These are phyloP conservation scores for Hirundichthys speculiger DNA, from an alignment of 2,113 vertebrate genomes.

Conservation along the genomic window DNA sequence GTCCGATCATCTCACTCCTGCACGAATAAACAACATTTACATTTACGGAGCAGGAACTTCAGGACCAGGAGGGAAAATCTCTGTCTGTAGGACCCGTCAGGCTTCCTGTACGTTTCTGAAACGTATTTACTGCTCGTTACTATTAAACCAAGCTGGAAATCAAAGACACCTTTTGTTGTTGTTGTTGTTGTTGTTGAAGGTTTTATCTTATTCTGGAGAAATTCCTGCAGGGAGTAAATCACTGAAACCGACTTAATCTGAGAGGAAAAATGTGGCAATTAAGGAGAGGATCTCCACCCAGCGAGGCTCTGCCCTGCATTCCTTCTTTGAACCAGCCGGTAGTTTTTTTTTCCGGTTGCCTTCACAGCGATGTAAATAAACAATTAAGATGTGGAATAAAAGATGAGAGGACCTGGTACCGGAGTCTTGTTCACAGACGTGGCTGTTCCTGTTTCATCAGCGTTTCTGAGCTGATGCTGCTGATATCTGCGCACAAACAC, in stretches of 20 bases:
- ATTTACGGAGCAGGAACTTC: neutral
- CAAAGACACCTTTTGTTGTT: neutral
- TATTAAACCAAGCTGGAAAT: constrained; percentile 1
- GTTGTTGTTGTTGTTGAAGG: neutral
- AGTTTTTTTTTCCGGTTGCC: constrained; percentile 12
- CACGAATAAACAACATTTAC: neutral
- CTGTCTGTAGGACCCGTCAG: neutral
- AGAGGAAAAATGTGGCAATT: constrained; percentile 40
- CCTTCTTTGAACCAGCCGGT: constrained; percentile 52
- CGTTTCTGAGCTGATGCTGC: too few species aligned
- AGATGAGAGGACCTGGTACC: constrained; percentile 19
- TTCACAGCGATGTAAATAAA: constrained; percentile 53
- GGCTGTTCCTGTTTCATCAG: too few species aligned
- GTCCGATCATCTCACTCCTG: too few species aligned
- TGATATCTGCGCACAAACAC: too few species aligned
- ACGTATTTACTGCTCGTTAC: constrained; percentile 23
- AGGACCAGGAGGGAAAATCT: neutral
- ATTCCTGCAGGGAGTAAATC: constrained; percentile 29
- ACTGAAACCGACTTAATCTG: constrained; percentile 23
- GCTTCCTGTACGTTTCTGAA: neutral
- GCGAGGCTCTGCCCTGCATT: constrained; percentile 19
- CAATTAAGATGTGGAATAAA: constrained; percentile 47
- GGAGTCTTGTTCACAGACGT: neutral
- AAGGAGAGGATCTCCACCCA: constrained; percentile 48
- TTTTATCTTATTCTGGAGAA: neutral